These are phyloP conservation scores for Leptosomus discolor DNA, from an alignment of 2,113 vertebrate species.

Conservation along the genomic window DNA sequence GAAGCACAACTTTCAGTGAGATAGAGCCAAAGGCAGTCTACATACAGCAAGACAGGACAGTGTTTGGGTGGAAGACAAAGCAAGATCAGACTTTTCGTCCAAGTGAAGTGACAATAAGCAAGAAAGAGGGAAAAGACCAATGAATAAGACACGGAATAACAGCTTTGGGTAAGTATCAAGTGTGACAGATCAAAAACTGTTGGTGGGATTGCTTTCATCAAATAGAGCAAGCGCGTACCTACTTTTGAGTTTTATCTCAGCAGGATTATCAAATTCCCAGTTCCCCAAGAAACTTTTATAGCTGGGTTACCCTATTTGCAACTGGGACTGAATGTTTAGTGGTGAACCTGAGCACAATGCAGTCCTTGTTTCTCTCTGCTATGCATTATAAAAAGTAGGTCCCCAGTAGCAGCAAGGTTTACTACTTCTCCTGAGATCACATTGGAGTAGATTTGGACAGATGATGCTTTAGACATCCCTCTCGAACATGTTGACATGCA, in stretches of 20 bases:
- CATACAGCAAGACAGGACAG: not conserved
- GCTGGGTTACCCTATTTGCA: not conserved
- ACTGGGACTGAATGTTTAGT: not conserved
- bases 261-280: not conserved
- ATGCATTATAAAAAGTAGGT: rapidly evolving
- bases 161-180: not conserved
- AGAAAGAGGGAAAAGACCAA: not conserved
- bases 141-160: not conserved
- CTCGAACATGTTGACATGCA: not conserved
- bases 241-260: not conserved
- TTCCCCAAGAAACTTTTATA: not conserved
- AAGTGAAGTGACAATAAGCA: not conserved
- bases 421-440: not conserved
- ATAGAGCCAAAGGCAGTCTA: not conserved
- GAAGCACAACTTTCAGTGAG: not conserved
- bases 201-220: not conserved
- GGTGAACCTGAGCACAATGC: not conserved
- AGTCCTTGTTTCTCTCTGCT: not conserved
- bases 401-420: not conserved
- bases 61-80: not conserved
- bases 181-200: not conserved
- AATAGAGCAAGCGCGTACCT: not conserved
- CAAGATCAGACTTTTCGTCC: not conserved
- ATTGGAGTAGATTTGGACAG: not conserved
- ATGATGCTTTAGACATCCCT: not conserved